Percentiles rank a stretch among this genome's conserved stretches.
Conservation (phyloP, 2,113 vertebrate genomes). For the Bufo bufo region DNA sequence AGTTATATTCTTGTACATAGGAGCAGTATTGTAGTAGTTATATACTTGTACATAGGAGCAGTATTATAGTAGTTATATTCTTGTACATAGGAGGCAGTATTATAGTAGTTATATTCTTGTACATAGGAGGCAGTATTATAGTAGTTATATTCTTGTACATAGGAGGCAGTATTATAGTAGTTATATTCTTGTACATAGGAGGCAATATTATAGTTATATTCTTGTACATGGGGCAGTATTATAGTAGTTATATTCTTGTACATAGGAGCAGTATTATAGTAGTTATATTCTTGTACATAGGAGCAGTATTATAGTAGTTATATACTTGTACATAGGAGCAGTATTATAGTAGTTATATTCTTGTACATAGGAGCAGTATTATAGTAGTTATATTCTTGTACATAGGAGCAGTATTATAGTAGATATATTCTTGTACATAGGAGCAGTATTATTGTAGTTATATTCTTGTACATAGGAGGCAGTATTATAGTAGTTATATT, state of each 20-base stretch:
- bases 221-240: too few relatives aligned
- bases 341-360: not conserved
- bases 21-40: too few relatives aligned
- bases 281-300: too few relatives aligned
- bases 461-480: not conserved
- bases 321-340: not conserved
- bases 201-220: not conserved
- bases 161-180: not conserved
- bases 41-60: not conserved
- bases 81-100: not conserved
- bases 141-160: not conserved
- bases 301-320: not conserved
- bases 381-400: too few relatives aligned
- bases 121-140: not conserved
- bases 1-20: too few relatives aligned
- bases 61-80: slow-evolving; percentile 1
- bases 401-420: not conserved
- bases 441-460: not conserved
- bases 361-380: too few relatives aligned
- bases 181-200: not conserved
- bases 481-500: not conserved
- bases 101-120: not conserved
- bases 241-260: too few relatives aligned
- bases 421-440: not conserved
- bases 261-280: too few relatives aligned